Base-by-base conservation (phyloP, 2,113 vertebrate species). In the Glaucidium brasilianum region DNA sequence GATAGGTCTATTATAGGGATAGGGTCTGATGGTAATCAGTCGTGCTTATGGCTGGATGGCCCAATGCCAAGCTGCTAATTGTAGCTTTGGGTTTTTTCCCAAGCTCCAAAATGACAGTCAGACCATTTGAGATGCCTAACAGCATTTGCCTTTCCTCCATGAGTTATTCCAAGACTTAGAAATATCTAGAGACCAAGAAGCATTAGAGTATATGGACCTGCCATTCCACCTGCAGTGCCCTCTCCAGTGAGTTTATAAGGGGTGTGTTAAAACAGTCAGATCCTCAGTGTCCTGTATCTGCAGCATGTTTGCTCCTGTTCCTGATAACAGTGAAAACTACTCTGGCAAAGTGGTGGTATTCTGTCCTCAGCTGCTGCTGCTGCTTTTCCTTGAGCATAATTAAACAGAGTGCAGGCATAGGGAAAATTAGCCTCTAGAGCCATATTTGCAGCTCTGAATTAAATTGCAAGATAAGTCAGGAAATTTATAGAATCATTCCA, bases 311-410 rank as follows among this genome's bases (percentile, higher is more conserved):
- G 43, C 37, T 92, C 10, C 45, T 43, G 6, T 66, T 85, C 22
- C 59, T 29, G 49, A 1, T n/a, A 41, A 50, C 53, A 41, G 37
- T 73, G 83, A 95, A 32, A 13, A 3, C 14, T 76, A 52, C 39
- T 16, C 19, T 83, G 64, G 86, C 79, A 89, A 50, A 73, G 41
- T 5, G 16, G 67, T 60, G 81, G 47, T 11, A 4, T 83, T 88
- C 68, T 81, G n/a, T 73, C 20, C 47, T 85, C 45, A 73, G 53
- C 50, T 81, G 53, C 71, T 66, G 53, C 71, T 66, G 18, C 59
- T 93, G 37, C 35, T 88, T 80, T 90, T 95, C 63, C 45, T 63
- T 83, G 12, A 76, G 14, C 20, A 59, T 88, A 96, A 96, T 92
- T 92, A 93, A 76, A 50, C 16, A 60, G 59, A 92, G 29, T n/a